Base-by-base conservation (phyloP, 1,140 invertebrate species). In the Lepidurus apus region DNA sequence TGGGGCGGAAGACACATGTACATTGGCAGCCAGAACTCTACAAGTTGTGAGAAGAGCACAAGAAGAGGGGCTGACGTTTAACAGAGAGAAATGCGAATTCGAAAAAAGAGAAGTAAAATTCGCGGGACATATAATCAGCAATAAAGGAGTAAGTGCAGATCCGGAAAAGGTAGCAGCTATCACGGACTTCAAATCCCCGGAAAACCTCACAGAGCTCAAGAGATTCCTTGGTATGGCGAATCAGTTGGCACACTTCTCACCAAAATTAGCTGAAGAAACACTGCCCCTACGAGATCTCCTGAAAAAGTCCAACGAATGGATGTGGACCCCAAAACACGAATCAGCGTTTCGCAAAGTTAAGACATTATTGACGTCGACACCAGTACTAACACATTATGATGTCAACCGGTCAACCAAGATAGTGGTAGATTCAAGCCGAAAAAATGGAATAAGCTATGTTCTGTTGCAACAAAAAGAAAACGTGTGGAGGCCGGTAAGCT, bases 41-140 rank as follows among this genome's bases (percentile, higher is more conserved):
- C 17, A 43, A 77, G 76, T 78, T 7, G 17, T 79, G 9, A 21
- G 13, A 17, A 53, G 44, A 42, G 45, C 73, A 65, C 47, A 78
- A 43, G 24, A 76, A 2, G 26, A 65, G 7, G 43, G 74, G 13
- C 81, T 84, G 24, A 83, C 81, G 80, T 74, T 84, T 7, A 84
- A 84, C 79, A 34, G 74, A 80, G 79, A 76, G 45, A 83, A 84
- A 78, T 83, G 82, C 80, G 80, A 80, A 76, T 83, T 85, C 85
- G 1, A 82, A 83, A 9, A 88, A 88, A 79, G 80, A 13, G 73
- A 78, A 43, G 83, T 85, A 79, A 81, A 83, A 7, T 77, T 75
- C n/a, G n/a, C n/a, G n/a, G n/a, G n/a, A n/a, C n/a, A n/a, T n/a
- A n/a, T n/a, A n/a, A n/a, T n/a, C n/a, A n/a, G n/a, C n/a, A n/a